phyloP scores from a whole-genome alignment of 2,888 invertebrate genomes.

The Apocheima hispidaria region DNA sequence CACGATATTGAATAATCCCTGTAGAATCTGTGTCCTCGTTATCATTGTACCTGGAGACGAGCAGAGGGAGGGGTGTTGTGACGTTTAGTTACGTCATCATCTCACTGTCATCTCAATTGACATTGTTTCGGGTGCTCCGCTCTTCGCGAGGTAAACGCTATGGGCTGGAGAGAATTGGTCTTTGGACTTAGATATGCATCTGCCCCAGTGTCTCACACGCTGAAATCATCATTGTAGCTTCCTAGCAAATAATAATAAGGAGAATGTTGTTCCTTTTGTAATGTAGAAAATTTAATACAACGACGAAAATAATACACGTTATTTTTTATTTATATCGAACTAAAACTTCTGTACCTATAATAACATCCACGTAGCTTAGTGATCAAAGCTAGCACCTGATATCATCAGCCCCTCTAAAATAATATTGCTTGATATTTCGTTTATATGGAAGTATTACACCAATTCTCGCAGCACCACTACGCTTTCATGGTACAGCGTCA shows the following conservation, averaged over 20 bases:
- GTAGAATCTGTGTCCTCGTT: conserved; percentile 67
- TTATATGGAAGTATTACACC: conserved; percentile 20
- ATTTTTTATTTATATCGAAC: too few relatives aligned
- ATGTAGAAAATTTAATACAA: too few relatives aligned
- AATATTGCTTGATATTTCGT: background rate
- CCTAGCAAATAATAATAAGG: too few relatives aligned
- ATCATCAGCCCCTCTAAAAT: background rate
- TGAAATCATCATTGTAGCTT: background rate
- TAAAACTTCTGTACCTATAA: too few relatives aligned
- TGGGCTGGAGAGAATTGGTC: conserved; percentile 26
- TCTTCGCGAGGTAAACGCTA: conserved; percentile 31
- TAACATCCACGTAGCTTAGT: too few relatives aligned
- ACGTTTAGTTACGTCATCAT: conserved; percentile 76
- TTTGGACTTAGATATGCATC: background rate
- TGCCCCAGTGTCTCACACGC: background rate
- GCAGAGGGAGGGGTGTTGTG: conserved; percentile 45
- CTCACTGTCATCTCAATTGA: conserved; percentile 63
- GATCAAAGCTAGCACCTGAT: too few relatives aligned
- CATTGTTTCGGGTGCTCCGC: conserved; percentile 58
- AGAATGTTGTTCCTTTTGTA: too few relatives aligned
- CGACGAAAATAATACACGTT: too few relatives aligned
- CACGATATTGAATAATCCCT: conserved; percentile 52
- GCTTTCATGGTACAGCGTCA: conserved; percentile 50
- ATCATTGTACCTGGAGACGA: conserved; percentile 57
- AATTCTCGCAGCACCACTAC: conserved; percentile 39